A percentile compares a stretch with the other conserved stretches of the same genome.
phyloP scores from a whole-genome alignment of 1,140 invertebrate species.

The Nasonia giraulti region DNA sequence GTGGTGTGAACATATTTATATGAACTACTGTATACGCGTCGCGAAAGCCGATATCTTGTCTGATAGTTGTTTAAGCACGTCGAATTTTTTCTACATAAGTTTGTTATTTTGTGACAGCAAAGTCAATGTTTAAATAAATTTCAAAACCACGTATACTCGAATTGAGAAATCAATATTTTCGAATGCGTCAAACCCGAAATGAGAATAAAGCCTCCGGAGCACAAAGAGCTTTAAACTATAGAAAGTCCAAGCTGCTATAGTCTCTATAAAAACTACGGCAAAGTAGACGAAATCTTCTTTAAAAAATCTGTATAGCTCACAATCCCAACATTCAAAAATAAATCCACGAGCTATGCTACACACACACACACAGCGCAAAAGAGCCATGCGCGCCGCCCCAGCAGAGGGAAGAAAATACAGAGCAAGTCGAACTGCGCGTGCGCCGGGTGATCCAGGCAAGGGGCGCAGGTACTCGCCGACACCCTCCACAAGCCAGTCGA shows the following conservation, averaged over 20 bases:
- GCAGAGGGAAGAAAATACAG: not conserved
- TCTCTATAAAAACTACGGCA: no score
- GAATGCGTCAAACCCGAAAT: no score
- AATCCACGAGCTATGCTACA: no score
- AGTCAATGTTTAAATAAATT: no score
- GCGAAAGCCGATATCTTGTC: not conserved
- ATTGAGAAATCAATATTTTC: no score
- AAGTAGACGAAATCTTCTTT: no score
- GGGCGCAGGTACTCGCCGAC: conserved; percentile 43
- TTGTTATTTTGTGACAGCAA: not conserved
- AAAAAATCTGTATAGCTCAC: no score
- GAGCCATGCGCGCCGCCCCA: not conserved
- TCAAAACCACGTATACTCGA: no score
- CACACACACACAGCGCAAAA: not conserved
- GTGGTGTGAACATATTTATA: not conserved
- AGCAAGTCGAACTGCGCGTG: not conserved
- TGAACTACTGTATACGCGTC: not conserved
- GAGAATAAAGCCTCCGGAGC: no score
- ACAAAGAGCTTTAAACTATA: no score
- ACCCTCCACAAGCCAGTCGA: conserved; percentile 54
- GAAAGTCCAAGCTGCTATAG: no score
- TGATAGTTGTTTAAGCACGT: not conserved
- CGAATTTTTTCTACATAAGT: not conserved
- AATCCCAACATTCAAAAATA: no score
- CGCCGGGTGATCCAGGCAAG: conserved; percentile 16